Conservation (phyloP, 2,797 vertebrate species). For the Columba guinea region DNA sequence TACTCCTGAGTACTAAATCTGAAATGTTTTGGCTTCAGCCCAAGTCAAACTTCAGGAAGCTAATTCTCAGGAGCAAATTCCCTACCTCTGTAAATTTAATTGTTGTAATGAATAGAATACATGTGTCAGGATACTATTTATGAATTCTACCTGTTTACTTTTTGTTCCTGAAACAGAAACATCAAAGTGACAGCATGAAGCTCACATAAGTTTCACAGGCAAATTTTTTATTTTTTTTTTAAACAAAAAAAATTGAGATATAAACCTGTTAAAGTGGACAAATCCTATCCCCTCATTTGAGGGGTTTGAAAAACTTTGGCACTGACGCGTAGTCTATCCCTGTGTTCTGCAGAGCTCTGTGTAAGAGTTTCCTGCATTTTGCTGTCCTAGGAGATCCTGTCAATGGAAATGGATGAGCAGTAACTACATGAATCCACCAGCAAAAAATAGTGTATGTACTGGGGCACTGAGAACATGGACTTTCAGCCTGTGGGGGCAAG, state of each 20-base stretch:
- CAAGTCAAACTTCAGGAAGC: conserved; percentile 80
- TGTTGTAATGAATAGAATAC: conserved; percentile 80
- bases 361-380: not conserved
- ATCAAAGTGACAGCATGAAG: not conserved
- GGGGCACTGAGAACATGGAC: not conserved
- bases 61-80: conserved; percentile 73
- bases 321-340: not conserved
- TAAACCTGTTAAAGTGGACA: not conserved
- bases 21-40: conserved; percentile 77
- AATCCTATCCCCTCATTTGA: not conserved
- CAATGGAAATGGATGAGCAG: not conserved
- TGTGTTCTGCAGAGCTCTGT: not conserved
- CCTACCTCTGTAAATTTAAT: conserved; percentile 77
- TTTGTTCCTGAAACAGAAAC: conserved; percentile 51
- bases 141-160: conserved; percentile 63
- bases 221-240: not conserved
- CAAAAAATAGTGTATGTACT: not conserved
- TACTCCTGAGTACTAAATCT: conserved; percentile 76
- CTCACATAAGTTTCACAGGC: not conserved
- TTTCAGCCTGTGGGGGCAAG: not conserved
- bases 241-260: not conserved
- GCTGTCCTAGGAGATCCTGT: not conserved
- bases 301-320: not conserved
- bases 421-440: not conserved
- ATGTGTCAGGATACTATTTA: conserved; percentile 67